Base-by-base conservation (phyloP, 1,140 invertebrate genomes). In the Drosophila tsacasi region DNA sequence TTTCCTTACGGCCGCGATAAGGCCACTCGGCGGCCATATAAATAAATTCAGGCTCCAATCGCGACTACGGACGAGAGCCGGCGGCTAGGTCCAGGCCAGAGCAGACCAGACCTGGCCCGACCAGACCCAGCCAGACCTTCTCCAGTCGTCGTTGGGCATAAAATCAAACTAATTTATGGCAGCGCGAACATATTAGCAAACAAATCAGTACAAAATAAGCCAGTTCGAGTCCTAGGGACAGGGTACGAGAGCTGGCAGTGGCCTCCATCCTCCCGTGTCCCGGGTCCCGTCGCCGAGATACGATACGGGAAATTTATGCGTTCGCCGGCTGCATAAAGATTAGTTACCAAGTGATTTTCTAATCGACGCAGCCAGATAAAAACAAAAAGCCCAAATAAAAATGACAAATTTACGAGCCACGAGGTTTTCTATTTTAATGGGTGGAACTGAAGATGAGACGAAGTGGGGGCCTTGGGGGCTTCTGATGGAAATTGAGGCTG, bases 201-300 rank as follows among this genome's bases (percentile, higher is more conserved):
- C 85, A 90, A 90, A 90, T 90, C 85, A 90, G 85, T 90, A 90
- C 85, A 90, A 90, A 90, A 90, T 90, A 90, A 90, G 85, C 82
- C 59, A 59, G 44, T 40, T 42, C 49, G 46, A 42, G 15, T 64
- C 72, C 55, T 64, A 82, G 52, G 47, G 62, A 72, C 23, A 47
- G 47, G 27, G 52, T 19, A 37, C 6, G 23, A 42, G 25, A 57
- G 37, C 35, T 15, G 61, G 42, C 35, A 63, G 32, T 35, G 60
- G 37, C 42, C 19, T 39, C 47, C 47, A 37, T 62, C 49, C 47
- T 25, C 17, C 17, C 6, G 40, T 44, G 10, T 44, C 42, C 42
- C 19, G 44, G 21, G 5, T 44, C n/a, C 19, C 42, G 42, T 44
- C 42, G 42, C 42, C 46, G 57, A 87, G 82, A 87, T 73, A 66